phyloP scores from a whole-genome alignment of 1,140 invertebrate genomes.

The Lutraria rhynchaena region DNA sequence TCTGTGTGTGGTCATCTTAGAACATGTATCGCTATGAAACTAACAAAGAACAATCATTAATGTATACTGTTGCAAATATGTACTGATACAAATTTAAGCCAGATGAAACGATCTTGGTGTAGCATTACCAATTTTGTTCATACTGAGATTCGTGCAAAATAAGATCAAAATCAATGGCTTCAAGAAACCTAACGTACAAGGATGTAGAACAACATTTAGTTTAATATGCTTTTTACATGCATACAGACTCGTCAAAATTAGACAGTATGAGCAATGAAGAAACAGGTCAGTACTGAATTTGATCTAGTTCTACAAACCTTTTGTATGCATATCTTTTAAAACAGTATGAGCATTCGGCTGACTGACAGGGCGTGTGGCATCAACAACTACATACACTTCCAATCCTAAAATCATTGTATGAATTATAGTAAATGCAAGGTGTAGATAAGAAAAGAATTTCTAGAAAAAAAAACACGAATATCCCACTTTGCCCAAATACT shows the following conservation, averaged over 20 bases:
- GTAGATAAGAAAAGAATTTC: not conserved
- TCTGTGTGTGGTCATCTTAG: not conserved
- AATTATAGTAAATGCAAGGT: not conserved
- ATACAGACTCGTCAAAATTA: too few species aligned
- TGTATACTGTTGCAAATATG: not conserved
- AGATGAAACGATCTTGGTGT: too few species aligned
- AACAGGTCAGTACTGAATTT: too few species aligned
- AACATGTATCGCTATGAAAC: not conserved
- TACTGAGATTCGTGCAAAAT: too few species aligned
- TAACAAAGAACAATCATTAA: not conserved
- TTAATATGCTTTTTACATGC: too few species aligned
- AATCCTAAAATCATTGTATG: not conserved
- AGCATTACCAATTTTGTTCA: too few species aligned
- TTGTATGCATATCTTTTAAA: not conserved
- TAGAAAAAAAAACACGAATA: not conserved
- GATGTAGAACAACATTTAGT: too few species aligned
- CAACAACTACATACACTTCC: conserved; percentile 7
- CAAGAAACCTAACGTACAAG: too few species aligned
- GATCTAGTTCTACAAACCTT: too few species aligned
- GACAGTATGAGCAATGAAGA: too few species aligned
- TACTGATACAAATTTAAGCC: too few species aligned
- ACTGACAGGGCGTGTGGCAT: conserved; percentile 1
- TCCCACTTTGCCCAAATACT: not conserved
- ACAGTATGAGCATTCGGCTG: not conserved
- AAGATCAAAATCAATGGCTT: too few species aligned